A percentile compares a stretch with the other conserved stretches of the same genome.
These are phyloP conservation scores for Manis javanica DNA, from an alignment of 2,797 vertebrate genomes.

Conservation along the genomic window DNA sequence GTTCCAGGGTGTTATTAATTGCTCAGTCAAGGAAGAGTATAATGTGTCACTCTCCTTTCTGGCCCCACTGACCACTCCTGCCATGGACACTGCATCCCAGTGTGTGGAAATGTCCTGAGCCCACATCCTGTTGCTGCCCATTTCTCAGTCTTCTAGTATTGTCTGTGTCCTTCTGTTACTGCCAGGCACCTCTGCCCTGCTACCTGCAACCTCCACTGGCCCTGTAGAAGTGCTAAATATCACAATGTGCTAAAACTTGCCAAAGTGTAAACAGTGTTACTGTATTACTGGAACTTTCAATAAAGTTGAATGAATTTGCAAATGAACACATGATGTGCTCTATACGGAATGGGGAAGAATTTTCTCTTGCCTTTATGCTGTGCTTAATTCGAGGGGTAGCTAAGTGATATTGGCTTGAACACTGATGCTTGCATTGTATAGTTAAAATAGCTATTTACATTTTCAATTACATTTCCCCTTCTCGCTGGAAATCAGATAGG, in stretches of 20 bases:
- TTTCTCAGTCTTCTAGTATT: too few species aligned
- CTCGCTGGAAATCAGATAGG: not conserved
- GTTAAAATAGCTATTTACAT: not conserved
- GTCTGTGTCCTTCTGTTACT: accelerated
- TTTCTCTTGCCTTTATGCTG: not conserved
- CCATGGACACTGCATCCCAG: accelerated
- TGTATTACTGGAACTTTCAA: not conserved
- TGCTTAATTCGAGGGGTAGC: slow-evolving; percentile 18
- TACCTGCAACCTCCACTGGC: not conserved
- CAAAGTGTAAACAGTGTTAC: not conserved
- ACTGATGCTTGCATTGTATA: not conserved
- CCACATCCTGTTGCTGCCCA: accelerated
- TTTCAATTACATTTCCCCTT: not conserved
- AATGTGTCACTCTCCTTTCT: not conserved
- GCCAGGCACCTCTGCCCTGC: not conserved
- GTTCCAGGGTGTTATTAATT: not conserved
- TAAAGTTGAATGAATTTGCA: not conserved
- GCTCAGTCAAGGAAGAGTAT: not conserved
- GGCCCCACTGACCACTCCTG: not conserved
- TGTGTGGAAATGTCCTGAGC: accelerated
- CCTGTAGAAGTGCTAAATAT: not conserved
- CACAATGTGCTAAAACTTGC: not conserved
- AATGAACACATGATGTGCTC: not conserved
- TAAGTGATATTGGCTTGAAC: not conserved
- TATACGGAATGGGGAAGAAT: not conserved